A percentile compares a stretch with the other conserved stretches of the same genome.
Conservation (phyloP, 2,113 vertebrate species). For the Boulengeromyrus knoepffleri region DNA sequence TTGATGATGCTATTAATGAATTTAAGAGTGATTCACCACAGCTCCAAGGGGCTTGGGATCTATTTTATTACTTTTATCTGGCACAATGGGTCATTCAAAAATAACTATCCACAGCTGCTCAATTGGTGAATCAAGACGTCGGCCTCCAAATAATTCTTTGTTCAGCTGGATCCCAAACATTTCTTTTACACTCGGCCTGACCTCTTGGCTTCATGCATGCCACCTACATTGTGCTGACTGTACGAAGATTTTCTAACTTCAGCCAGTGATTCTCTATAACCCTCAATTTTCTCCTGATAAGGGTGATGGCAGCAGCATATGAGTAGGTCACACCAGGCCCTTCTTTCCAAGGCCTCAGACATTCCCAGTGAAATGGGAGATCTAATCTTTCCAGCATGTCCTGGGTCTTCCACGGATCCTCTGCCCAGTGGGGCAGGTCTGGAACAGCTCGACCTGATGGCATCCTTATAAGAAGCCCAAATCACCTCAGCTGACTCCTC, state of each 20-base stretch:
- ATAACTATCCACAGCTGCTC: not conserved
- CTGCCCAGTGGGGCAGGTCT: not conserved
- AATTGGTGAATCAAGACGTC: not conserved
- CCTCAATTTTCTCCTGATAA: not conserved
- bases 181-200: not conserved
- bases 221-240: not conserved
- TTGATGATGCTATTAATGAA: not conserved
- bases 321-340: not conserved
- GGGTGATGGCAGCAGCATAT: not conserved
- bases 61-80: not conserved
- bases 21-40: not conserved
- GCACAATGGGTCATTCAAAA: not conserved
- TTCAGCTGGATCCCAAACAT: not conserved
- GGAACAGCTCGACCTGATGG: not conserved
- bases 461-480: not conserved
- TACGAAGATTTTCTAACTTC: not conserved
- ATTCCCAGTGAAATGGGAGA: not conserved
- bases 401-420: not conserved
- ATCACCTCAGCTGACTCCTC: not conserved
- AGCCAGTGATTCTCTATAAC: not conserved
- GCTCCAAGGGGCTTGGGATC: not conserved
- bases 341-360: not conserved
- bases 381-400: not conserved
- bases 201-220: not conserved
- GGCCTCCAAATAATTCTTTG: not conserved